These are phyloP conservation scores for Parazoanthus atlanticus DNA, from an alignment of 92 coral and sea anemone genomes.

Conservation along the genomic window DNA sequence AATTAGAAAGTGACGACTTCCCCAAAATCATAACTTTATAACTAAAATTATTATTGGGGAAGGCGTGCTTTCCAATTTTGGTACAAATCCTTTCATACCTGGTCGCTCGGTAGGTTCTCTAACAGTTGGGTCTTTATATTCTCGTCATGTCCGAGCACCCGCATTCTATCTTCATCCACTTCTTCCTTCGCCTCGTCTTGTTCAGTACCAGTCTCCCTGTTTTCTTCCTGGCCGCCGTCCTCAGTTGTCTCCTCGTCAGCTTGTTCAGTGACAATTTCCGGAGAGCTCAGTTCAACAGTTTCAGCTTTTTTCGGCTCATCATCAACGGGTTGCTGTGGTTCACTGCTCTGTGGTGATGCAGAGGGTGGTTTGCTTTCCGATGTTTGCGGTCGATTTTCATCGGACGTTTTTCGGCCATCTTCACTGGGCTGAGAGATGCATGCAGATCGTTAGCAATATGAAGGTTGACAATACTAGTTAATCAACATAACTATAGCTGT, in stretches of 20 bases:
- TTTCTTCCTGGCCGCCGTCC: constrained; percentile 23
- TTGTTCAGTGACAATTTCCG: constrained; percentile 48
- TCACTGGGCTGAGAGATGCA: constrained; percentile 36
- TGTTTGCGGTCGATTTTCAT: constrained; percentile 11
- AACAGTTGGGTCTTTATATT: constrained; percentile 79
- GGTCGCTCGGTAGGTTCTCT: constrained; percentile 68
- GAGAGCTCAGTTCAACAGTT: constrained; percentile 27
- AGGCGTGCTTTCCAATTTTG: neutral
- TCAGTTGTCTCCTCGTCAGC: constrained; percentile 43
- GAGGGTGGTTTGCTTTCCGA: neutral
- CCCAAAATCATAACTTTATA: no score
- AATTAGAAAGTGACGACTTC: no score
- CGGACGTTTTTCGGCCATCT: constrained; percentile 45
- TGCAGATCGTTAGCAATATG: neutral
- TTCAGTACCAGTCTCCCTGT: constrained; percentile 36
- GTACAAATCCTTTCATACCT: constrained; percentile 40
- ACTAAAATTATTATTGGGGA: no score
- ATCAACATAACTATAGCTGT: no score
- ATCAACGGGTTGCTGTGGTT: neutral
- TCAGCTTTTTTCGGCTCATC: neutral
- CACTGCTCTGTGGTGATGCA: neutral
- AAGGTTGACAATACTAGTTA: no score
- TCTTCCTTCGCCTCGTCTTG: constrained; percentile 31
- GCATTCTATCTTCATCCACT: constrained; percentile 78
- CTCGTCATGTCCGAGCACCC: constrained; percentile 93